phyloP scores from a whole-genome alignment of 2,888 invertebrate genomes.

The Lycaena phlaeas region DNA sequence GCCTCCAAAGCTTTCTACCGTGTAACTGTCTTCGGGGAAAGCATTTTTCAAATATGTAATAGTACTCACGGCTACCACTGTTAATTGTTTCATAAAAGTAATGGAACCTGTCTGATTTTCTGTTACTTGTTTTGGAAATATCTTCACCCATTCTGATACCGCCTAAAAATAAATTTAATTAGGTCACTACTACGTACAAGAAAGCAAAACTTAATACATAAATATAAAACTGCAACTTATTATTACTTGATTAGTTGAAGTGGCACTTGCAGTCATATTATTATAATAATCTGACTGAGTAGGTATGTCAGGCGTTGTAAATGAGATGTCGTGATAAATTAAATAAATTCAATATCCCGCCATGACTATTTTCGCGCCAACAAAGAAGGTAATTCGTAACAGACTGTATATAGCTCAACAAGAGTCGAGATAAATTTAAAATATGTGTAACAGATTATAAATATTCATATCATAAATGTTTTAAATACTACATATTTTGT shows the following conservation, averaged over 20 bases:
- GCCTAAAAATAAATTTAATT: conserved; percentile 26
- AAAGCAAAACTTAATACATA: too few relatives aligned
- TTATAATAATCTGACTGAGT: conserved; percentile 16
- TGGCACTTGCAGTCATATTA: conserved; percentile 27
- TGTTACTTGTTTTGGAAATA: conserved; percentile 43
- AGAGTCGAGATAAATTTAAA: too few relatives aligned
- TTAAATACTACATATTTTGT: too few relatives aligned
- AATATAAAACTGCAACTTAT: too few relatives aligned
- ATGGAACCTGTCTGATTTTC: conserved; percentile 50
- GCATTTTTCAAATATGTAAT: conserved; percentile 44
- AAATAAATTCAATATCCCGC: too few relatives aligned
- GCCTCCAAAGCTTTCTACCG: conserved; percentile 36
- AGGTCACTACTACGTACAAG: not conserved
- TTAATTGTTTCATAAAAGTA: conserved; percentile 54
- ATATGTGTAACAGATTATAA: too few relatives aligned
- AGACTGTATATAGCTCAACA: too few relatives aligned
- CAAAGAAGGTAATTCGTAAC: too few relatives aligned
- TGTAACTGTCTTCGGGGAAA: conserved; percentile 43
- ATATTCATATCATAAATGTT: too few relatives aligned
- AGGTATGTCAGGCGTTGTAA: too few relatives aligned
- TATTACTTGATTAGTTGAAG: conserved; percentile 23
- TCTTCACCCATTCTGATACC: conserved; percentile 39
- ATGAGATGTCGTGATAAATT: too few relatives aligned
- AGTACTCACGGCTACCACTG: conserved; percentile 45
- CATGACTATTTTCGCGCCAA: too few relatives aligned